Evolutionary conservation across 1,140 invertebrate species (phyloP), one percentile per base, ranked within the genome.

Genomic region (Aphaenogaster ashmeadi): DNA sequence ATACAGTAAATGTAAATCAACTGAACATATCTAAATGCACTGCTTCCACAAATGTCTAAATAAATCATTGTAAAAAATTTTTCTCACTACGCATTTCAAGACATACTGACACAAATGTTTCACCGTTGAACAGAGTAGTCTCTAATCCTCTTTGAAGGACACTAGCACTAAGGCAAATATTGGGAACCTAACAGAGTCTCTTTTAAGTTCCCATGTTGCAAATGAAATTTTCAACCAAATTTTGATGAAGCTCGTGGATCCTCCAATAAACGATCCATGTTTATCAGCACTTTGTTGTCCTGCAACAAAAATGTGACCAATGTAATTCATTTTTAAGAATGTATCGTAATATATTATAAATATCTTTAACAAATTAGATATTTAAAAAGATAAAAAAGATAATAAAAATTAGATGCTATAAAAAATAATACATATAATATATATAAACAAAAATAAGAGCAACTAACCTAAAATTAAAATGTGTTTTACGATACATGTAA

Each of bases 181-280:
- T 86, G 88, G 93, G 93, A 94, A 94, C 93, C 92, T 90, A 89
- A 93, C 77, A 75, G 91, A 89, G 86, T 93, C 80, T 92, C 85
- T 92, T 92, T 95, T 93, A 95, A 93, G 95, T 95, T 95, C 95
- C 95, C 95, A 95, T 95, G 91, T 74, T 95, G 93, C 81, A 86
- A 54, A 58, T 60, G 36, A 66, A 21, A 81, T 74, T 91, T 85
- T 95, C 94, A 95, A 91, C 95, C 95, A 93, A 95, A 95, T 90
- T 95, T 95, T 88, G 95, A 95, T 60, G 95, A 95, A 89, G 95
- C 95, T 80, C 95, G 92, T 74, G 95, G 94, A 85, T 95, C 95
- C 88, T 95, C 94, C 80, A 94, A 92, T 80, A 95, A 92, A 87
- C 92, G 92, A 88, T 95, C 93, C 95, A 95, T 95, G 77, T 86